Evolutionary conservation across 2,797 vertebrate genomes (phyloP).

Genomic region (Pampus argenteus): DNA sequence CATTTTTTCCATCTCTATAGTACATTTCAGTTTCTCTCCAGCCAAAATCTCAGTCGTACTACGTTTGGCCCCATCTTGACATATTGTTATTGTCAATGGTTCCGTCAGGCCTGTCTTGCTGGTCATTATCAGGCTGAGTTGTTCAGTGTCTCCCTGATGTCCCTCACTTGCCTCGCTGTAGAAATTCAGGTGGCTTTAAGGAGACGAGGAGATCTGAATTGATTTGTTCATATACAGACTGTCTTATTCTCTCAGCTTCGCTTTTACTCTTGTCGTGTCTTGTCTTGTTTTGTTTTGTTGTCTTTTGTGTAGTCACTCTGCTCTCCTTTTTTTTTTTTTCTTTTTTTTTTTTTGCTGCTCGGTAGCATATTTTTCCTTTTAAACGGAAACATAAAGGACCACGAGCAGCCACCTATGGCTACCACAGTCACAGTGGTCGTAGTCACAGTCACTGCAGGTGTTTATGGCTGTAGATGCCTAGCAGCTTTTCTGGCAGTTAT

Average conservation of each 20-base stretch:
- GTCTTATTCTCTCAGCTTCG: conserved; percentile 52
- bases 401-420: not conserved
- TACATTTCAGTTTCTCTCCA: conserved; percentile 20
- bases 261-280: conserved; percentile 19
- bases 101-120: conserved; percentile 53
- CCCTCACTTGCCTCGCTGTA: conserved; percentile 35
- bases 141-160: conserved; percentile 58
- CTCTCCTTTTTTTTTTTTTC: not conserved
- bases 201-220: conserved; percentile 50
- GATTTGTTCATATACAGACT: conserved; percentile 49
- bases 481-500: not conserved
- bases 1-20: conserved; percentile 4
- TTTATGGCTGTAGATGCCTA: not conserved
- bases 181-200: conserved; percentile 45
- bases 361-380: conserved; percentile 31
- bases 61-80: conserved; percentile 41
- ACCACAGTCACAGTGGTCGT: too few relatives aligned
- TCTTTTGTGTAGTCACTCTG: conserved; percentile 17
- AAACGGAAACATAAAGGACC: conserved; percentile 29
- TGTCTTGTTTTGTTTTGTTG: conserved; percentile 36
- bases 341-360: conserved; percentile 11
- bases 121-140: conserved; percentile 63
- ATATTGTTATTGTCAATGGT: conserved; percentile 50
- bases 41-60: conserved; percentile 47
- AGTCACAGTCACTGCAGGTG: not conserved